Evolutionary conservation across 2,888 invertebrate species (phyloP), one percentile per base, ranked within the genome.

Genomic region (Cosmia trapezina): DNA sequence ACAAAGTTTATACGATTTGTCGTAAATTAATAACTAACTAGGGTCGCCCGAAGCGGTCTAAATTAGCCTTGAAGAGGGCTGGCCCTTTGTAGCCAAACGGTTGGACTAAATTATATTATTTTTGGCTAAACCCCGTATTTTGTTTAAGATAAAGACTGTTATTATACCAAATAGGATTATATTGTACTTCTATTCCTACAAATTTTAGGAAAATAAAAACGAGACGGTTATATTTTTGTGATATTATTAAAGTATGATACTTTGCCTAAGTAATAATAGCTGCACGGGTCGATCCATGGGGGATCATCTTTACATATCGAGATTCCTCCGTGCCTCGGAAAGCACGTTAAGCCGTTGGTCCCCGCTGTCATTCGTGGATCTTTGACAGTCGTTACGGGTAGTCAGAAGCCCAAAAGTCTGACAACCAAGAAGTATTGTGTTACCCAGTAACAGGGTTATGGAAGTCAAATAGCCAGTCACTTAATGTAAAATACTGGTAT

Each of bases 1-100:
- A 63, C 47, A 69, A 73, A 80, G 72, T 69, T 80, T 82, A 70
- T 78, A 71, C 74, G 67, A 71, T 76, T 79, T 68, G 69, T 77
- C 70, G 76, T 79, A 78, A 81, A 83, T 82, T 81, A 81, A 76
- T 84, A 83, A 76, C 70, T 83, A 78, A 81, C 73, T 65, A 22
- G 71, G 71, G 81, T 60, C 41, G 62, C 57, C 49, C 22, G 47
- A 60, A 78, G 81, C 63, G 53, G 43, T 61, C 62, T 73, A 82
- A 81, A 82, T 79, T 81, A 76, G 63, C 76, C 73, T 65, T 74
- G 71, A 84, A 76, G 67, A 59, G 73, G 69, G 56, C 76, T 76
- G 68, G 66, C 59, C 72, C 70, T 83, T 77, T 83, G 72, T 66
- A 70, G 57, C 22, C 61, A 53, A 78, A 54, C 43, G 57, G 69